Base-by-base conservation (phyloP, 2,888 invertebrate species). In the Sarcophaga subvicina region DNA sequence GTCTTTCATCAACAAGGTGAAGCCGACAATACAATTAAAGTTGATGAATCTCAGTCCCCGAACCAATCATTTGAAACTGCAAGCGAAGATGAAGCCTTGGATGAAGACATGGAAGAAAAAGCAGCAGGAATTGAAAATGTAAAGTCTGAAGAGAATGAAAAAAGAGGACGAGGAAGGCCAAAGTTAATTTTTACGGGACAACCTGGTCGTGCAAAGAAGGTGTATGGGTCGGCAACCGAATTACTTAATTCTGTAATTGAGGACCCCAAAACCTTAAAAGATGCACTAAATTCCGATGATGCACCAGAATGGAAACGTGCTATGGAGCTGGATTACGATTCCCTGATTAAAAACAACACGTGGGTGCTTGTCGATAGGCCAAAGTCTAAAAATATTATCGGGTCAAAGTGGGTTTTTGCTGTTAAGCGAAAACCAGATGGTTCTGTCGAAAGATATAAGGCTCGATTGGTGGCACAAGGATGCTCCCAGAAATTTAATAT, bases 401-500 rank as follows among this genome's bases (percentile, higher is more conserved):
- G 27, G 27, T 27, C 6, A 27, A 76, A 72, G 63, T 85, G 76
- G 76, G 77, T 85, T 4, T 87, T 87, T 54, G 8, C 82, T 3
- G 70, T 82, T 22, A 83, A 85, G 63, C 20, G 69, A 11, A 82
- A 80, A 63, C 59, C 88, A 47, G 82, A 81, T 62, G 76, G 80
- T 5, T 37, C 84, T 12, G 59, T 86, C 2, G 81, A 77, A 60
- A 88, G 85, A 72, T 86, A 88, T 67, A 88, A 85, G 64, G 85
- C 85, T 5, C 27, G 79, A 49, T 70, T 82, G 25, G 82, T 82
- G 22, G 80, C 77, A 17, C 83, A 83, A 47, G 88, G 86, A 8
- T 88, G 77, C 70, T 87, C 85, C 4, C 89, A 89, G 71, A 78
- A 71, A 69, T 76, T 79, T 47, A 73, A 87, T 37, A 64, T 88